Base-by-base conservation (phyloP, 2,888 invertebrate species). In the Choristoneura rosaceana region DNA sequence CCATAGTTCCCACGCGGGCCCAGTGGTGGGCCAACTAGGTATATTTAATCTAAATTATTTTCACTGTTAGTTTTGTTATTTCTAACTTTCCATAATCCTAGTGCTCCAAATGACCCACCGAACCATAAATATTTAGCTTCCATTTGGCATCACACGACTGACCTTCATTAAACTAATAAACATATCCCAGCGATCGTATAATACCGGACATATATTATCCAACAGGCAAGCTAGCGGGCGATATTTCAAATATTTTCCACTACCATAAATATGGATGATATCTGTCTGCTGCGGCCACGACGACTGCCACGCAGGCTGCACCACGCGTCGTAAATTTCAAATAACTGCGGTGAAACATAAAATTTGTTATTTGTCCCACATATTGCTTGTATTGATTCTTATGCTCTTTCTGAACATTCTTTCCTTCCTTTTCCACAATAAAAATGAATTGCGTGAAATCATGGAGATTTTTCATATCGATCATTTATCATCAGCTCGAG, bases 281-380 rank as follows among this genome's bases (percentile, higher is more conserved):
- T 34, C 64, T 50, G 64, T 50, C 64, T 62, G 25, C 33, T 15
- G 50, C 8, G 33, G 25, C 45, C 12, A 25, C n/a, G 64, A 52
- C 15, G 7, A 9, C 52, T 17, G 55, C 25, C 25, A 47, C 50
- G 14, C 60, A 45, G 33, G 47, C 38, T 55, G 71, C 73, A 76
- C 71, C 78, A 77, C 77, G 78, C 78, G 79, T 81, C 83, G 81
- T 89, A 85, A 85, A 87, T 88, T 82, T 79, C 76, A 80, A 82
- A 85, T 84, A 83, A 83, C 80, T 61, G 79, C 79, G 78, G 78
- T 75, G 71, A 71, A 75, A 76, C 77, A 78, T 81, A 69, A 74
- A 76, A 74, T 76, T 68, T 64, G 63, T 71, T 38, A 50, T 64
- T 50, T 50, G 64, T 62, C 62, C 43, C 38, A 64, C 17, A 64